Conservation (phyloP, 1,140 invertebrate species). For the Drosophila dunni region DNA sequence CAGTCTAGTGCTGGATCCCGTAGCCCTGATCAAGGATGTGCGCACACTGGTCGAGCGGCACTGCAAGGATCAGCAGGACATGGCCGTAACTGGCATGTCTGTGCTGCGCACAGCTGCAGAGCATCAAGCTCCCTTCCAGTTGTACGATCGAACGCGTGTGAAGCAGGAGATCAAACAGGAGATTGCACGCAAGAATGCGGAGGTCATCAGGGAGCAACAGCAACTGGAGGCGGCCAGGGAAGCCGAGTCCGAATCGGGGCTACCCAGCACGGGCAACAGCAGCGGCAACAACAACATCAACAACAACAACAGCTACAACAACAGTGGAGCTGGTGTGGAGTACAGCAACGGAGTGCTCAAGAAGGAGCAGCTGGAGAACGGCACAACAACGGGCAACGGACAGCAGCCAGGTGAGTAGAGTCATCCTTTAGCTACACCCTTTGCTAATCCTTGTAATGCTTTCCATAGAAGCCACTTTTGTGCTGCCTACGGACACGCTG, state of each 20-base stretch:
- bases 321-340: slow-evolving; percentile 47
- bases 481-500: slow-evolving; percentile 75
- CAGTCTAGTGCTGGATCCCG: slow-evolving; percentile 94
- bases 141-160: slow-evolving; percentile 72
- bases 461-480: slow-evolving; percentile 67
- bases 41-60: slow-evolving; percentile 94
- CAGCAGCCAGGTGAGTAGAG: slow-evolving; percentile 56
- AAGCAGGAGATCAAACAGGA: slow-evolving; percentile 83
- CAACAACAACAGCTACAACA: slow-evolving; percentile 30
- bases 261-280: slow-evolving; percentile 14
- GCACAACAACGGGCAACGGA: slow-evolving; percentile 24
- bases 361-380: slow-evolving; percentile 75
- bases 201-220: slow-evolving; percentile 79
- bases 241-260: slow-evolving; percentile 52
- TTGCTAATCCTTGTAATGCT: background rate
- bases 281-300: slow-evolving; percentile 1
- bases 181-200: slow-evolving; percentile 76
- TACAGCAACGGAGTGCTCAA: slow-evolving; percentile 70
- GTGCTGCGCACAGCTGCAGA: slow-evolving; percentile 85
- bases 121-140: slow-evolving; percentile 47
- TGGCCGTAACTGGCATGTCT: slow-evolving; percentile 92
- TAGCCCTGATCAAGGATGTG: slow-evolving; percentile 94
- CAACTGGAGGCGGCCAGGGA: slow-evolving; percentile 65
- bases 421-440: background rate
- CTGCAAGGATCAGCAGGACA: slow-evolving; percentile 92